phyloP scores from a whole-genome alignment of 2,888 invertebrate species.

The Hetaerina titia region DNA sequence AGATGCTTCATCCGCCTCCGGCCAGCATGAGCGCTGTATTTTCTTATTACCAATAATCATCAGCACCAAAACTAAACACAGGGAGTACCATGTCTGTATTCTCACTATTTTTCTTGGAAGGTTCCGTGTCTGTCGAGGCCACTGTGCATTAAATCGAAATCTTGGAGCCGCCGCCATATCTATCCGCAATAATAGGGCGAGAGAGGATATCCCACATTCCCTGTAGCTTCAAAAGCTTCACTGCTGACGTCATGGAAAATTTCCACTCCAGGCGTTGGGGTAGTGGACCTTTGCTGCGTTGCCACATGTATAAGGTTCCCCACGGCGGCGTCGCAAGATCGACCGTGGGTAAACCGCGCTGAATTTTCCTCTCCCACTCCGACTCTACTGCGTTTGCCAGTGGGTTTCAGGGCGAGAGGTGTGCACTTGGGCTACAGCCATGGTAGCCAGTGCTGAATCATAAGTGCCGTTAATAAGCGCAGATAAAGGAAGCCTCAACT shows the following conservation, averaged over 20 bases:
- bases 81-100: too few species aligned
- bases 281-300: neutral
- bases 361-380: neutral
- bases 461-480: neutral
- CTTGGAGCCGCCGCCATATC: neutral
- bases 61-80: too few species aligned
- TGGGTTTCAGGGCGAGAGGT: neutral
- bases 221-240: conserved; percentile 21
- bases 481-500: neutral
- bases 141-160: too few species aligned
- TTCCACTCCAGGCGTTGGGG: neutral
- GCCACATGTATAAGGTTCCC: neutral
- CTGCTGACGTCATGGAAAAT: conserved; percentile 26
- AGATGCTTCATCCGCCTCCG: too few species aligned
- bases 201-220: neutral
- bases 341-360: neutral
- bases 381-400: neutral
- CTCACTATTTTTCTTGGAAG: too few species aligned
- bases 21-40: too few species aligned
- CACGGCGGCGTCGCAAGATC: conserved; percentile 11
- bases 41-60: too few species aligned
- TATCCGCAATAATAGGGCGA: neutral
- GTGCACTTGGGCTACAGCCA: neutral
- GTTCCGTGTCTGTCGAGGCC: too few species aligned
- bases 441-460: neutral